phyloP scores from a whole-genome alignment of 2,113 vertebrate genomes.

The Colius striatus region DNA sequence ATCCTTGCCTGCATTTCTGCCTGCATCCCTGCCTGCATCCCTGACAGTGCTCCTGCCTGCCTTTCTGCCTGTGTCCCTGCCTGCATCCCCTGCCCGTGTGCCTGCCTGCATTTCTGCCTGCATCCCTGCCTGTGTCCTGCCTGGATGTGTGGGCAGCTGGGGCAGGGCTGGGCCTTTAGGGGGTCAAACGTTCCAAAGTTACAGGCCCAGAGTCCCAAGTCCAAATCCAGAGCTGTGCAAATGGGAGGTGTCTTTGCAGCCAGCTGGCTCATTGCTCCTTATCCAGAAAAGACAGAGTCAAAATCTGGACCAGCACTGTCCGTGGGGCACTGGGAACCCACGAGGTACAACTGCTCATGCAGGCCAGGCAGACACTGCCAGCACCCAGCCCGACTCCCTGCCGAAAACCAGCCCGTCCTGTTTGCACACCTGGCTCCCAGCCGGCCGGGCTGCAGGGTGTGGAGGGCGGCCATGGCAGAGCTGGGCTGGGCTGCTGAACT shows the following conservation, averaged over 20 bases:
- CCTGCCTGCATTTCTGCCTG: no score
- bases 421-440: fast-evolving
- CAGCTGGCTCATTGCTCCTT: fast-evolving
- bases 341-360: fast-evolving
- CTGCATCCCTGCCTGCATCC: not conserved
- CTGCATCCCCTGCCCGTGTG: not conserved
- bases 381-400: fast-evolving
- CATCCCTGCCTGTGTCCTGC: not conserved
- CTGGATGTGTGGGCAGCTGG: not conserved
- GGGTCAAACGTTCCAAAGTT: not conserved
- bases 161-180: not conserved
- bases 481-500: conserved; percentile 5
- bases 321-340: fast-evolving
- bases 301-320: not conserved
- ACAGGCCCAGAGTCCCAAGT: not conserved
- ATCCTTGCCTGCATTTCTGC: not conserved
- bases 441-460: not conserved
- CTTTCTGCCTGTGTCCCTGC: not conserved
- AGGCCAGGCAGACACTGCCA: fast-evolving
- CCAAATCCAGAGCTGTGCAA: not conserved
- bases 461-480: not conserved
- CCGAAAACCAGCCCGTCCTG: not conserved
- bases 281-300: fast-evolving
- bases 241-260: fast-evolving
- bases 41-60: not conserved